Conservation (phyloP, 2,888 invertebrate genomes). For the Brachyptera risi region DNA sequence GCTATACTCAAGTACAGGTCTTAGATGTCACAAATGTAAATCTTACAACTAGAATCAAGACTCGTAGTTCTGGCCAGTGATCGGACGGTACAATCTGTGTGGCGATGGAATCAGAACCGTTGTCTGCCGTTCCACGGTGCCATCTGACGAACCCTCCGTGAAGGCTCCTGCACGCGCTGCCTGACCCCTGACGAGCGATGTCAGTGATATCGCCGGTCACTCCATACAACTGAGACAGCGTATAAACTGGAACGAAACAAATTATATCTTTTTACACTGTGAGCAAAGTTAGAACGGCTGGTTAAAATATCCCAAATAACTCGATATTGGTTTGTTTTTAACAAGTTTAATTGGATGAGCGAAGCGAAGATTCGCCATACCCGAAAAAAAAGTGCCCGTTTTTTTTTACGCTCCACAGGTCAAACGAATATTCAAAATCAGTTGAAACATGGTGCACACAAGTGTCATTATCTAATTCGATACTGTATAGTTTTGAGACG, state of each 20-base stretch:
- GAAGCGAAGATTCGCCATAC: too few species aligned
- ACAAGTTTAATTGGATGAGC: too few species aligned
- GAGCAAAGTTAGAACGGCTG: background rate
- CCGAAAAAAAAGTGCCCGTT: too few species aligned
- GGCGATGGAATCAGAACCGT: constrained; percentile 74
- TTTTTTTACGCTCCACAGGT: too few species aligned
- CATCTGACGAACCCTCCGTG: constrained; percentile 94
- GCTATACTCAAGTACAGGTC: too few species aligned
- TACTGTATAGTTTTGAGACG: too few species aligned
- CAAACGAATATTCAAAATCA: too few species aligned
- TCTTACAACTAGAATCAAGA: constrained; percentile 83
- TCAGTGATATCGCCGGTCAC: constrained; percentile 68
- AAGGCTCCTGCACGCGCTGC: constrained; percentile 94
- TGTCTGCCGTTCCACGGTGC: constrained; percentile 63
- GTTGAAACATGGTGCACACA: too few species aligned
- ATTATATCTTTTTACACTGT: background rate
- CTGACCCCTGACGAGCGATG: constrained; percentile 84
- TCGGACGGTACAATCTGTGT: constrained; percentile 63
- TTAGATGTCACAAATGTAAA: too few species aligned
- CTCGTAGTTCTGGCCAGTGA: constrained; percentile 89
- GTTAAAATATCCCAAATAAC: too few species aligned
- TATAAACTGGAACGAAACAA: constrained; percentile 52
- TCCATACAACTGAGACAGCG: constrained; percentile 71
- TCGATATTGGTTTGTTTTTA: too few species aligned
- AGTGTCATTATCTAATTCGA: too few species aligned